Conservation (phyloP, 2,797 vertebrate genomes). For the Myotis vivesi region DNA sequence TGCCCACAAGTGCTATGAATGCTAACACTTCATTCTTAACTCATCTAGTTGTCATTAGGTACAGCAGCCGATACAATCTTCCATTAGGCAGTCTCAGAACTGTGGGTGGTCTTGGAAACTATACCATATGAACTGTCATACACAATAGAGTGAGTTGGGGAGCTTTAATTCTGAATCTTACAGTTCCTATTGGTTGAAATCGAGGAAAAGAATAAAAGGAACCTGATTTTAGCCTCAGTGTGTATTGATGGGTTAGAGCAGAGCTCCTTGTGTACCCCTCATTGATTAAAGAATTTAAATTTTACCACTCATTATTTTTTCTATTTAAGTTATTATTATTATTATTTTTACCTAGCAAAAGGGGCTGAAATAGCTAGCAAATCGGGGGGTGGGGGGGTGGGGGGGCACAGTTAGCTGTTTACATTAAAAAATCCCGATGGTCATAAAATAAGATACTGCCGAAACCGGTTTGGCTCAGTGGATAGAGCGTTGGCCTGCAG, state of each 20-base stretch:
- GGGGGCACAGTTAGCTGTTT: neutral
- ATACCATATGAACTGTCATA: slow-evolving; percentile 77
- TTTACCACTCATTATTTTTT: neutral
- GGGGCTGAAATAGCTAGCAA: neutral
- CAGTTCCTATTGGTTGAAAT: slow-evolving; percentile 70
- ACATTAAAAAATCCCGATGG: slow-evolving; percentile 44
- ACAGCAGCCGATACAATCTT: slow-evolving; percentile 79
- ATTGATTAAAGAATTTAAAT: neutral
- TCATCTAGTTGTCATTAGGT: slow-evolving; percentile 83
- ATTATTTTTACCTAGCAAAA: neutral
- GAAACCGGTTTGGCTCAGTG: too few species aligned
- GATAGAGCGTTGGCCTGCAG: too few species aligned
- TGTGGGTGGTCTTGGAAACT: slow-evolving; percentile 84
- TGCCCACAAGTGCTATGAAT: slow-evolving; percentile 59
- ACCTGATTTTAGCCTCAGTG: neutral
- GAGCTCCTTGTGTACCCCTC: neutral
- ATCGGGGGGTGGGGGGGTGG: too few species aligned
- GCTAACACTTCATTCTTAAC: slow-evolving; percentile 81
- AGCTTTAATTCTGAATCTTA: slow-evolving; percentile 78
- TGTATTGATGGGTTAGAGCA: neutral
- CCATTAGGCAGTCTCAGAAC: slow-evolving; percentile 79
- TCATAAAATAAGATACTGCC: slow-evolving; percentile 27
- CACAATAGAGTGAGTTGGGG: slow-evolving; percentile 78
- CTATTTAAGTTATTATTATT: slow-evolving; percentile 24
- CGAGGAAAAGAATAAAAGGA: slow-evolving; percentile 45